Base-by-base conservation (phyloP, 2,113 vertebrate genomes). In the Sinocyclocheilus maitianheensis region DNA sequence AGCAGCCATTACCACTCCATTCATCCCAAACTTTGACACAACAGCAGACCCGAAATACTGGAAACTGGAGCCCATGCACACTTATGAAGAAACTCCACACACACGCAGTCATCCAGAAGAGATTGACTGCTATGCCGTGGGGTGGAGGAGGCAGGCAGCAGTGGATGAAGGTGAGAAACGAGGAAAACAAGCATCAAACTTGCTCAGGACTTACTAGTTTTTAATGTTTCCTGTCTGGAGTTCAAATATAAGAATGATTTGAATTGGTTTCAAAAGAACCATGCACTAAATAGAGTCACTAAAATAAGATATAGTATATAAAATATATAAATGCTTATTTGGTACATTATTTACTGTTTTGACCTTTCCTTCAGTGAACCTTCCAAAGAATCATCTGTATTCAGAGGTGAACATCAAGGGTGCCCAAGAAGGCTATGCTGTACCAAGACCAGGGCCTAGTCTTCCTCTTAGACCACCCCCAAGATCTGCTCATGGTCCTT, bases 341-440 rank as follows among this genome's bases (percentile, higher is more conserved):
- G 5, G 2, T 71, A 74, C 13, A 72, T 37, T 37, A 37, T 37
- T 37, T 37, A 4, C 5, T 55, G 4, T 34, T 40, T 71, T 74
- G 3, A 55, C 24, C 12, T 20, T 84, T 53, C 63, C 12, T 63
- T 34, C 53, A 78, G 53, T 24, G 84, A 84, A 34, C 10, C 3
- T 13, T 13, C 26, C 65, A 20, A 48, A 51, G 30, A 60, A 85
- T 80, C 89, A 91, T 13, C 9, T 90, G 12, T 92, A 92, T 84
- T 91, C 91, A 26, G 91, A 92, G 80, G 88, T 92, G 22, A 92
- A 92, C 80, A 76, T 92, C 53, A 87, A 77, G 22, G 88, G 88
- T 5, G 55, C 53, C 11, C 85, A 85, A 77, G 84, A 88, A 24
- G 75, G 62, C 51, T 8, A 10, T 5, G 5, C 67, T 43, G 63